phyloP scores from a whole-genome alignment of 2,113 vertebrate species.

The Numida meleagris region DNA sequence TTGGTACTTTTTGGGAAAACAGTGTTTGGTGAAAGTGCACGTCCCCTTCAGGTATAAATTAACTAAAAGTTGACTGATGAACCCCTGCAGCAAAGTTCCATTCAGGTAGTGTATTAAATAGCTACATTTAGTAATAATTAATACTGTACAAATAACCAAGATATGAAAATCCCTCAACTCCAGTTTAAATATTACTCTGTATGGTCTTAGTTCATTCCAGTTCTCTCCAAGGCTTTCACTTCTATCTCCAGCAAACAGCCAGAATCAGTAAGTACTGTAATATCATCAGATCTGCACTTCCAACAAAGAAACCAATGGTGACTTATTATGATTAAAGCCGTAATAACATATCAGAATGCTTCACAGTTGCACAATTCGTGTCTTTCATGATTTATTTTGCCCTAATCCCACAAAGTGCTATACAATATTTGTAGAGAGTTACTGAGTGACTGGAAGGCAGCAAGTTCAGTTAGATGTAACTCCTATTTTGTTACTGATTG shows the following conservation, averaged over 20 bases:
- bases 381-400: conserved; percentile 10
- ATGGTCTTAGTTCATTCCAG: neutral
- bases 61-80: neutral
- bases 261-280: neutral
- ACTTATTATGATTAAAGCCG: neutral
- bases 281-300: neutral
- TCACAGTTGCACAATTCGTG: neutral
- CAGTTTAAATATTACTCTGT: neutral
- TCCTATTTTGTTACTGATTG: neutral
- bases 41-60: neutral
- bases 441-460: neutral
- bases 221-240: neutral
- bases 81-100: neutral
- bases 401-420: neutral
- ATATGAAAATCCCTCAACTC: neutral
- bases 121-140: neutral
- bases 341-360: neutral
- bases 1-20: neutral
- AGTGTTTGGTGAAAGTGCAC: neutral
- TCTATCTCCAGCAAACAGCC: conserved; percentile 20
- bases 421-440: neutral
- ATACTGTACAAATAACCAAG: neutral
- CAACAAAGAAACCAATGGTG: neutral
- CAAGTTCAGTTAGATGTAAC: neutral
- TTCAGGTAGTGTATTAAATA: neutral